phyloP scores from a whole-genome alignment of 2,888 invertebrate species.

The Cabera pusaria region DNA sequence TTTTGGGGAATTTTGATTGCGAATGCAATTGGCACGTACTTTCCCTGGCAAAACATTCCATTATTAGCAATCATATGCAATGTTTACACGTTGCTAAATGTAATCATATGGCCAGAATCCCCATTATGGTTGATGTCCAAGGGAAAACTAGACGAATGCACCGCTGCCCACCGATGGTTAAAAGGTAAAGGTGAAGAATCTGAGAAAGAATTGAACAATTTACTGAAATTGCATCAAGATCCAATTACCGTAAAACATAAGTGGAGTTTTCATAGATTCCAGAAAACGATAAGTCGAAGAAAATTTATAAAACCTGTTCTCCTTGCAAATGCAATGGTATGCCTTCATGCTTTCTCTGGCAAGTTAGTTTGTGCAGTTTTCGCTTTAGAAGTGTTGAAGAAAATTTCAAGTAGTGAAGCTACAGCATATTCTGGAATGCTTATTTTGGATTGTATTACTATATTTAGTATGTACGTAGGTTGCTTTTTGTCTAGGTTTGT shows the following conservation, averaged over 20 bases:
- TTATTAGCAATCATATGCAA: conserved; percentile 29
- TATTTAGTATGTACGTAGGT: conserved; percentile 43
- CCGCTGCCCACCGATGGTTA: conserved; percentile 39
- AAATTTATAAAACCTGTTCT: conserved; percentile 41
- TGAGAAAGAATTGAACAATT: conserved; percentile 26
- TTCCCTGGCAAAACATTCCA: conserved; percentile 35
- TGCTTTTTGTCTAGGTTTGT: conserved; percentile 33
- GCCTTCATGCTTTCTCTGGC: conserved; percentile 38
- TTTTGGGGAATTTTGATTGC: conserved; percentile 40
- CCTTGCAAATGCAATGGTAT: conserved; percentile 27
- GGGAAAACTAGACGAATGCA: conserved; percentile 41
- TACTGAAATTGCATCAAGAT: conserved; percentile 26
- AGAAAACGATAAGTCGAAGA: not conserved
- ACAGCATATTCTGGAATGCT: conserved; percentile 47
- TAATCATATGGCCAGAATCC: conserved; percentile 40
- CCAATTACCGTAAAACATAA: not conserved
- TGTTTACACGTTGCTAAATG: conserved; percentile 24
- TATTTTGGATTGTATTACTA: conserved; percentile 48
- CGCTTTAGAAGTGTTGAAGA: conserved; percentile 50
- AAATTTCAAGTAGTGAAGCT: conserved; percentile 39
- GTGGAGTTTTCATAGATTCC: not conserved
- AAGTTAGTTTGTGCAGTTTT: conserved; percentile 46
- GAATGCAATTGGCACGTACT: conserved; percentile 40
- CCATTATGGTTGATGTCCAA: conserved; percentile 49
- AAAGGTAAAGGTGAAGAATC: conserved; percentile 39